Evolutionary conservation across 2,797 vertebrate genomes (phyloP).

Genomic region (Sebastes hubbsi): DNA sequence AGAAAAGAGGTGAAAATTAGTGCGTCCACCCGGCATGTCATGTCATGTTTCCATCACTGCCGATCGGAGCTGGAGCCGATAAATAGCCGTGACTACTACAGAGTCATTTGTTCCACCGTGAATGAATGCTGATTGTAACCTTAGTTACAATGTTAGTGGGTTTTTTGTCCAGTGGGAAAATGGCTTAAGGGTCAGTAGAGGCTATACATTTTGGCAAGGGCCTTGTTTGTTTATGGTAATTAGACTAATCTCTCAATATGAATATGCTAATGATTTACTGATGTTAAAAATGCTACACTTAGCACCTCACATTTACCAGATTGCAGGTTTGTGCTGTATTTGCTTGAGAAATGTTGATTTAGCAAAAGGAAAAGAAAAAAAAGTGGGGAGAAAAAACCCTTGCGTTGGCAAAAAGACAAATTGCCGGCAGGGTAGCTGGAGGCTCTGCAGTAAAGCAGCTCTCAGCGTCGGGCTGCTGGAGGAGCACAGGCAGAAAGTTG

Average conservation of each 20-base stretch:
- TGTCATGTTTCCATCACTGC: not conserved
- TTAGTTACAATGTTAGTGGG: too few relatives aligned
- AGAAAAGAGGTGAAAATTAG: not conserved
- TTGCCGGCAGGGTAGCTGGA: constrained; percentile 56
- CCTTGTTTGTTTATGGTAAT: constrained; percentile 41
- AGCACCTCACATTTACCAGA: constrained; percentile 19
- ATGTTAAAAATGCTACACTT: constrained; percentile 30
- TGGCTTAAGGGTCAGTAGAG: not conserved
- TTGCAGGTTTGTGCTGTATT: constrained; percentile 36
- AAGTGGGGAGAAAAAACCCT: not conserved
- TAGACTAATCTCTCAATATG: constrained; percentile 25
- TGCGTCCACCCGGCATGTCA: not conserved
- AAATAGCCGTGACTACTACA: not conserved
- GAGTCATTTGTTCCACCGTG: not conserved
- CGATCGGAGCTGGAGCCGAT: not conserved
- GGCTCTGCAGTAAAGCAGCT: constrained; percentile 62
- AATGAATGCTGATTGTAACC: not conserved
- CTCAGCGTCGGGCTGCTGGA: constrained; percentile 49
- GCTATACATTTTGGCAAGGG: constrained; percentile 9
- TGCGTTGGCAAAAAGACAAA: constrained; percentile 70
- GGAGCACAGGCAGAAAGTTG: constrained; percentile 56
- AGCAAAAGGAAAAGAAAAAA: constrained; percentile 29
- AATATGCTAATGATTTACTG: constrained; percentile 27
- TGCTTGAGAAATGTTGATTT: constrained; percentile 62
- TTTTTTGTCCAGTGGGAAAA: not conserved